Evolutionary conservation across 2,113 vertebrate species (phyloP).

Genomic region (Astatotilapia flaviijosephi): DNA sequence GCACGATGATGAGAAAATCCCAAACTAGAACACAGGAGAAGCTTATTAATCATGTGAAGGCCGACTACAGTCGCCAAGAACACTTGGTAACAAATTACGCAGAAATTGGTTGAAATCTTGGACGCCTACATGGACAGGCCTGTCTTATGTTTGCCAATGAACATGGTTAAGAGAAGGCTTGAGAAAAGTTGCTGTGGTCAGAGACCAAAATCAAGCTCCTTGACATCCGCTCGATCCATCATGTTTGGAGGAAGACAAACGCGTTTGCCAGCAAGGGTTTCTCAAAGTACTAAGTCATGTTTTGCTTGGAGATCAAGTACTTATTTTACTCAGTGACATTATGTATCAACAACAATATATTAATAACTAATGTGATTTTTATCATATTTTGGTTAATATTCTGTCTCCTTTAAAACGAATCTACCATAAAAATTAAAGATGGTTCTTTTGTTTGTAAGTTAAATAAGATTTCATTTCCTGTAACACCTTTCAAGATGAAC

Average conservation of each 20-base stretch:
- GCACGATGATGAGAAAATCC: background rate
- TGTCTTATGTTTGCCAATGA: background rate
- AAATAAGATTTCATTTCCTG: background rate
- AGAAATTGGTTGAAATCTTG: background rate
- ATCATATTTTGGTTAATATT: background rate
- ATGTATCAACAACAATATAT: background rate
- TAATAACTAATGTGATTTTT: background rate
- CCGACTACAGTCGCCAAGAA: background rate
- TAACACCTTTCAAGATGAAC: background rate
- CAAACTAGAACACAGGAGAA: background rate
- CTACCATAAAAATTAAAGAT: background rate
- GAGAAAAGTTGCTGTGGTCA: background rate
- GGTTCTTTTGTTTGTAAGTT: background rate
- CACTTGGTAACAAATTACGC: background rate
- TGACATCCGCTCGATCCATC: background rate
- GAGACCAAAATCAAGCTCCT: background rate
- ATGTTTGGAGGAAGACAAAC: background rate
- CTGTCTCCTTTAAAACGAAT: accelerated
- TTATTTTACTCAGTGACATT: background rate
- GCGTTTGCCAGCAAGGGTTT: background rate
- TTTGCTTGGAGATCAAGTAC: background rate
- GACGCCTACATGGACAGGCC: background rate
- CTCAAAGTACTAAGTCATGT: background rate
- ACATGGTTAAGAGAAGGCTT: background rate
- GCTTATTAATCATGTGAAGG: background rate